These are phyloP conservation scores for Vulpes vulpes DNA, from an alignment of 2,113 vertebrate species.

Conservation along the genomic window DNA sequence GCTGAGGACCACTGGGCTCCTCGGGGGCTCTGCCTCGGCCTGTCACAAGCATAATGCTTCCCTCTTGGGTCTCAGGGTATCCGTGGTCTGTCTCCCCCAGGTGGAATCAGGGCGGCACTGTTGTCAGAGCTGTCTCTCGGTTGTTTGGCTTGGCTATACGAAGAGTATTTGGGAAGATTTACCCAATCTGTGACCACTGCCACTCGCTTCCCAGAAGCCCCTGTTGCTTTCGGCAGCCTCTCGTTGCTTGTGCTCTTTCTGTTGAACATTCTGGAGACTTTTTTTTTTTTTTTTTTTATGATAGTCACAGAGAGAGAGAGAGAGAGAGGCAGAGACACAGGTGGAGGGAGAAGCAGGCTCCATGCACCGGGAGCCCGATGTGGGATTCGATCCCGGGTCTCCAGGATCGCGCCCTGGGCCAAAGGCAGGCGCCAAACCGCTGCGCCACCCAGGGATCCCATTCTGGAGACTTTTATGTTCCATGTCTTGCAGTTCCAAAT, in stretches of 20 bases:
- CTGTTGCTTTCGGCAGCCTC: neutral
- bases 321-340: too few species aligned
- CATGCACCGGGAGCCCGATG: too few species aligned
- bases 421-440: too few species aligned
- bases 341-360: too few species aligned
- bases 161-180: neutral
- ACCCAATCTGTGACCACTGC: too few species aligned
- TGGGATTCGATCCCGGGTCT: too few species aligned
- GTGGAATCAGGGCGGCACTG: neutral
- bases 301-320: too few species aligned
- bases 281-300: too few species aligned
- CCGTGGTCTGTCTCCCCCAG: neutral
- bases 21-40: neutral
- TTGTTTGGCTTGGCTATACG: neutral
- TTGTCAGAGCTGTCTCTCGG: neutral
- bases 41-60: neutral
- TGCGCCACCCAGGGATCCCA: too few species aligned
- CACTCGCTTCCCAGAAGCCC: neutral
- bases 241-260: neutral
- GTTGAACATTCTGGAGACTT: fast-evolving
- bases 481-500: neutral
- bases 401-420: too few species aligned
- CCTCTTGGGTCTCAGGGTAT: neutral
- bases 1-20: too few species aligned
- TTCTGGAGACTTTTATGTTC: neutral